Percentiles rank a stretch among this genome's conserved stretches.
Conservation (phyloP, 2,113 vertebrate species). For the Paraplagusia blochii region DNA sequence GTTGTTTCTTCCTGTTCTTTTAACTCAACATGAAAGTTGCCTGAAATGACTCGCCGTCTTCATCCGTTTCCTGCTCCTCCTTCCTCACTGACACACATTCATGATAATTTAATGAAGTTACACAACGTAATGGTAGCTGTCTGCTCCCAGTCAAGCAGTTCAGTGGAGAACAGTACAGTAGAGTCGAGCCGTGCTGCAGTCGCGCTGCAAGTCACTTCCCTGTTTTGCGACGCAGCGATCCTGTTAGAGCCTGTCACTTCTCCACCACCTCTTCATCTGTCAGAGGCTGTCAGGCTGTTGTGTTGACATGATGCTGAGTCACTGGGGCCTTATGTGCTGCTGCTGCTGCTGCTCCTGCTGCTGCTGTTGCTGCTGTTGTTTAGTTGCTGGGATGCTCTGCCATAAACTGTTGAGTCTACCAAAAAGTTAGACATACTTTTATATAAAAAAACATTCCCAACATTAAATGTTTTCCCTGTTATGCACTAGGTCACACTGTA, state of each 20-base stretch:
- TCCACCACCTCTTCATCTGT: slow-evolving; percentile 66
- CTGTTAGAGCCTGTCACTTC: slow-evolving; percentile 61
- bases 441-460: no score
- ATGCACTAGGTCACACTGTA: no score
- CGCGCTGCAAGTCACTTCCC: slow-evolving; percentile 56
- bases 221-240: slow-evolving; percentile 42
- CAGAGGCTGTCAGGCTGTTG: slow-evolving; percentile 46
- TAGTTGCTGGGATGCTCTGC: neutral
- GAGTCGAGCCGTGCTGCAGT: slow-evolving; percentile 44
- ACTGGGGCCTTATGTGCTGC: neutral
- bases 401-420: no score
- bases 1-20: slow-evolving; percentile 62
- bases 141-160: slow-evolving; percentile 7
- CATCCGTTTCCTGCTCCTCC: slow-evolving; percentile 43
- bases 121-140: neutral
- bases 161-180: slow-evolving; percentile 3
- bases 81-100: slow-evolving; percentile 7
- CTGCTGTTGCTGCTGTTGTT: neutral
- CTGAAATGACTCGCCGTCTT: slow-evolving; percentile 9
- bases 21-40: slow-evolving; percentile 38
- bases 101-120: neutral
- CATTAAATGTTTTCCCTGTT: no score
- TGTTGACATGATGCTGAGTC: slow-evolving; percentile 55
- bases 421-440: no score
- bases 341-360: neutral